Percentiles rank a stretch among this genome's conserved stretches.
Evolutionary conservation across 2,888 invertebrate species (phyloP).

Genomic region (Anoncus sp.): DNA sequence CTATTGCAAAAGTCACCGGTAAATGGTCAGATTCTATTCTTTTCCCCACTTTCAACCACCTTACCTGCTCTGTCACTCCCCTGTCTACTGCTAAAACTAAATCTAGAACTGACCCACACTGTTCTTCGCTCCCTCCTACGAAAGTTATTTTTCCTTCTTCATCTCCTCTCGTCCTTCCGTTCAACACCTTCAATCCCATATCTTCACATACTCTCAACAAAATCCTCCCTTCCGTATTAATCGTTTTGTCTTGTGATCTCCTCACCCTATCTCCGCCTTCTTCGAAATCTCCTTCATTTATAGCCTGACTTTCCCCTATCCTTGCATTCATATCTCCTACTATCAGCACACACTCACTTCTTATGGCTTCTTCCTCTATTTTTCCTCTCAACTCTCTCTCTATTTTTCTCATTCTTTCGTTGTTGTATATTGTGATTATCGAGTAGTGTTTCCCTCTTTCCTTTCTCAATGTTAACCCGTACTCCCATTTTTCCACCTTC

Average conservation of each 20-base stretch:
- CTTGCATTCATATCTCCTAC: no score
- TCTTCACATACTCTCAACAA: conserved; percentile 18
- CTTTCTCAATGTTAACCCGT: neutral
- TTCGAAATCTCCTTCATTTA: neutral
- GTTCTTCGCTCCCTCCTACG: conserved; percentile 6
- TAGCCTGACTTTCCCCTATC: no score
- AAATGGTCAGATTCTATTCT: conserved; percentile 6
- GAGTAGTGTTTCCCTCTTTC: neutral
- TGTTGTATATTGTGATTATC: conserved; percentile 20
- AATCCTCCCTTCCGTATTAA: conserved; percentile 16
- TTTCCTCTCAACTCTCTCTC: no score
- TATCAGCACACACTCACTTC: neutral
- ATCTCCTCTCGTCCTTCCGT: conserved; percentile 13
- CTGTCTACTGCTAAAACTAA: neutral
- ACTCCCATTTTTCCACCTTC: conserved; percentile 24
- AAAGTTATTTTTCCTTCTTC: conserved; percentile 19
- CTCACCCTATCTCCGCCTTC: conserved; percentile 4
- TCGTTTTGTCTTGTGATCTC: conserved; percentile 8
- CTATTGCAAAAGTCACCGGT: neutral
- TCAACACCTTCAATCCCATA: conserved; percentile 14
- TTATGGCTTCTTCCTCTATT: conserved; percentile 1
- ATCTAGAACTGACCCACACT: conserved; percentile 20
- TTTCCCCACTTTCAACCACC: conserved; percentile 8
- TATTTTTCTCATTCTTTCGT: conserved; percentile 14
- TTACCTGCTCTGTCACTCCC: neutral